Evolutionary conservation across 1,140 invertebrate genomes (phyloP), one percentile per base, ranked within the genome.

Genomic region (Homarus americanus): DNA sequence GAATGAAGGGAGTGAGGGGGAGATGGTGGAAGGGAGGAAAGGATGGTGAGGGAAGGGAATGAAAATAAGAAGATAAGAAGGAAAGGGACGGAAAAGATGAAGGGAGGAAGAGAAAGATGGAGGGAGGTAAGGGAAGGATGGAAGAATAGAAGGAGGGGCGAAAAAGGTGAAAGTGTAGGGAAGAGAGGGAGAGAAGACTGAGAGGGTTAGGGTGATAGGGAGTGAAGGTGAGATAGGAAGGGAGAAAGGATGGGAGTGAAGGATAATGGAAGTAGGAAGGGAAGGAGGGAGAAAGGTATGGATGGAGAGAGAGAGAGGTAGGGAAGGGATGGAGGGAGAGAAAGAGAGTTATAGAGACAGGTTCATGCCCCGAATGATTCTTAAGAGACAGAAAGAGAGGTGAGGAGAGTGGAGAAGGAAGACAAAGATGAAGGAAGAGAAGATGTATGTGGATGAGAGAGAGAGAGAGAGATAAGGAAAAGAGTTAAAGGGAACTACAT

Each of bases 101-200:
- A 63, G 72, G 20, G 58, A 24, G 44, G 17, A 49, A 1, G 17
- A 49, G 17, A 17, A 49, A 17, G 17, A 17, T 2, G 44, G 76
- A 79, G 17, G n/a, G 38, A 17, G 76, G 34, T 40, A 79, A 44
- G 15, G 76, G 44, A 44, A 17, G 40, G 9, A 44, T 17, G 38
- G 44, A 28, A 41, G 76, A n/a, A 78, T 24, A 78, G 75, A 20
- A 41, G 41, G 75, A 78, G 75, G 44, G 75, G 44, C 36, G 41
- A 41, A 41, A 38, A 78, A 41, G 44, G 75, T 41, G 75, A 78
- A 38, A 78, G 75, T n/a, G 44, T 2, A 34, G 66, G 66, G 32
- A 34, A 24, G 32, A 34, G 66, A 72, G 66, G 66, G 24, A 34
- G 66, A 20, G 24, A 15, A 41, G 38, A n/a, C n/a, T n/a, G n/a